Conservation (phyloP, 2,797 vertebrate species). For the Vespertilio murinus region DNA sequence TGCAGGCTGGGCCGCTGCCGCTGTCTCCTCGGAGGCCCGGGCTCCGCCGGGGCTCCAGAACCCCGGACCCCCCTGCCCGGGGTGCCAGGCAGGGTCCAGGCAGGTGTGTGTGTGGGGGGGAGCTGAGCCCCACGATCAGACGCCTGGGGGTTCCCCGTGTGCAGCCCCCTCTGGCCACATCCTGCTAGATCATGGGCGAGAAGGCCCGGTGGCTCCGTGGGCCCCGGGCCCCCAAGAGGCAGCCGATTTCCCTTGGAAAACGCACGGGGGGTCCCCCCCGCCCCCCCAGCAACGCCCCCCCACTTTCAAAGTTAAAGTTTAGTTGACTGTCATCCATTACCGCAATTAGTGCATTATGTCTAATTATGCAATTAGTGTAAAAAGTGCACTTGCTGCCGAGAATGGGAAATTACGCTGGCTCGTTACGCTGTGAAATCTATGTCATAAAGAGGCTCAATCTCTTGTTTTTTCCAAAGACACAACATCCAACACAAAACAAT, state of each 20-base stretch:
- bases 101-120: fast-evolving
- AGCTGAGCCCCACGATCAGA: neutral
- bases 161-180: neutral
- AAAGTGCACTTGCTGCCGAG: constrained; percentile 80
- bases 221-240: neutral
- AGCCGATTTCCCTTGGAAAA: constrained; percentile 25
- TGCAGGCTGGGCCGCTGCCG: neutral
- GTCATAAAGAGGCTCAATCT: constrained; percentile 79
- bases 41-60: neutral
- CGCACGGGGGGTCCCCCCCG: constrained; percentile 1
- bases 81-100: neutral
- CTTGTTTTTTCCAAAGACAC: constrained; percentile 77
- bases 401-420: constrained; percentile 78
- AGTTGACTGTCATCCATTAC: constrained; percentile 82
- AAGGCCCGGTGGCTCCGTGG: neutral
- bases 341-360: constrained; percentile 81
- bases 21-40: constrained; percentile 33
- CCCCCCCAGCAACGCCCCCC: constrained; percentile 74
- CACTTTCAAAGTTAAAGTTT: constrained; percentile 82
- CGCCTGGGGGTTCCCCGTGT: neutral
- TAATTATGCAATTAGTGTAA: constrained; percentile 83
- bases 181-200: neutral
- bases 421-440: constrained; percentile 77
- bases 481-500: constrained; percentile 72
- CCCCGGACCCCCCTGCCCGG: neutral